A percentile compares a stretch with the other conserved stretches of the same genome.
Evolutionary conservation across 2,113 vertebrate genomes (phyloP).

Genomic region (Tenrec ecaudatus): DNA sequence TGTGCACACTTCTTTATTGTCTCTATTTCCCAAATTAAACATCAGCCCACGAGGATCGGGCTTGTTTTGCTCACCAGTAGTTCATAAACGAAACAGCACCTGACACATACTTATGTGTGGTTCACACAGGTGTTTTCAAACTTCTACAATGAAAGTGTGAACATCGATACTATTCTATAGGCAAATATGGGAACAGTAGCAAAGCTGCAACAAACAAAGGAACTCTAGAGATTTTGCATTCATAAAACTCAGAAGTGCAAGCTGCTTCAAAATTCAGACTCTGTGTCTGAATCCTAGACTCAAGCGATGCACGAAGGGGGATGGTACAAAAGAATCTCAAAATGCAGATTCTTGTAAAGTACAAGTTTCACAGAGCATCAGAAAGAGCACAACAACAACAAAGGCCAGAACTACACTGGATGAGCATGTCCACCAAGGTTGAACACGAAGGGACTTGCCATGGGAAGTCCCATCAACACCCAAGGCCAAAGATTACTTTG

Average conservation of each 20-base stretch:
- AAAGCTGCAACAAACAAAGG: background rate
- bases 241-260: background rate
- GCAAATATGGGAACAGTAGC: background rate
- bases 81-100: background rate
- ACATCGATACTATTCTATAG: background rate
- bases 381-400: background rate
- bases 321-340: background rate
- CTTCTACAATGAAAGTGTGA: background rate
- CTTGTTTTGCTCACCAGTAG: background rate
- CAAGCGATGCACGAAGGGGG: background rate
- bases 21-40: background rate
- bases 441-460: too few relatives aligned
- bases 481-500: background rate
- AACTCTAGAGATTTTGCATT: background rate
- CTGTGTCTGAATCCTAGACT: background rate
- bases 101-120: background rate
- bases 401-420: background rate
- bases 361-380: background rate
- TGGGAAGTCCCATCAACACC: too few relatives aligned
- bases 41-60: background rate
- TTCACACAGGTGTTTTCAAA: background rate
- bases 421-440: too few relatives aligned
- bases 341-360: background rate
- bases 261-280: background rate
- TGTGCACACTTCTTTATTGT: background rate